Evolutionary conservation across 2,888 invertebrate genomes (phyloP).

Genomic region (Macrophya alboannulata): DNA sequence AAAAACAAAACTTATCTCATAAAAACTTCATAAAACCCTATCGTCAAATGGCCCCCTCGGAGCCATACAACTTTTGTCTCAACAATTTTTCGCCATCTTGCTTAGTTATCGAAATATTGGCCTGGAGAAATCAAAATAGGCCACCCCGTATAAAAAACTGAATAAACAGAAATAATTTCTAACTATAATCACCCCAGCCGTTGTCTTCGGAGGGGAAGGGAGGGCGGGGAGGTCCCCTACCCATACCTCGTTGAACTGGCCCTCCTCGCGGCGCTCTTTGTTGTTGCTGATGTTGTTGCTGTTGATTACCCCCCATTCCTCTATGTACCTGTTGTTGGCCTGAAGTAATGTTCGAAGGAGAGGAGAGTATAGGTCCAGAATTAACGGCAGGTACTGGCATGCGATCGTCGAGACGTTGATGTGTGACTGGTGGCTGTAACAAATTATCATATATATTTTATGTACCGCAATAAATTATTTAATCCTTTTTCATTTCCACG

Average conservation of each 20-base stretch:
- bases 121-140: too few species aligned
- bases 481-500: neutral
- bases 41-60: too few species aligned
- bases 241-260: slow-evolving; percentile 73
- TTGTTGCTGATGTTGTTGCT: slow-evolving; percentile 67
- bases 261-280: slow-evolving; percentile 72
- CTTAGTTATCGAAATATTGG: too few species aligned
- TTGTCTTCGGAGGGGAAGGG: slow-evolving; percentile 59
- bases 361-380: slow-evolving; percentile 69
- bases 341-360: slow-evolving; percentile 66
- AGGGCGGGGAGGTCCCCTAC: slow-evolving; percentile 57
- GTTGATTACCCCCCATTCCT: slow-evolving; percentile 61
- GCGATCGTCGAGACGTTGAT: slow-evolving; percentile 77
- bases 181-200: slow-evolving; percentile 58
- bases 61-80: too few species aligned
- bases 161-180: neutral
- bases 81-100: too few species aligned
- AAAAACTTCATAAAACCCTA: too few species aligned
- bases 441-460: neutral
- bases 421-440: slow-evolving; percentile 78
- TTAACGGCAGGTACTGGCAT: slow-evolving; percentile 68
- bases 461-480: neutral
- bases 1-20: too few species aligned
- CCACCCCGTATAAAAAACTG: neutral
- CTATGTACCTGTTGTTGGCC: slow-evolving; percentile 72